phyloP scores from a whole-genome alignment of 2,797 vertebrate genomes.

The Enteromius unitaeniatus region DNA sequence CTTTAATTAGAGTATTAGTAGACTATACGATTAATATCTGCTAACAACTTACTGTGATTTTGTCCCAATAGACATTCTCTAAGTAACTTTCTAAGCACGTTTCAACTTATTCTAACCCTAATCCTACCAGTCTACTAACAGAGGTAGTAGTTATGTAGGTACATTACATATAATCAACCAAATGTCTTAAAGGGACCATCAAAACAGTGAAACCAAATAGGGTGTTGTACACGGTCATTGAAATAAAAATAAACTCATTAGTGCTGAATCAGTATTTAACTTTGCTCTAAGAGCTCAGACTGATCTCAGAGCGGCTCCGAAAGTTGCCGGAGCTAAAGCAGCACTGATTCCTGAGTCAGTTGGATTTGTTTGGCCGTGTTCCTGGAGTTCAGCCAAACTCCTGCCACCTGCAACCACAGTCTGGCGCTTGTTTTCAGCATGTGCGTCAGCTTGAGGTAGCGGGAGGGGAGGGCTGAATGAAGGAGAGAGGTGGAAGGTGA shows the following conservation, averaged over 20 bases:
- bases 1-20: not conserved
- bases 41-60: not conserved
- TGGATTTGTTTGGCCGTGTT: slow-evolving; percentile 22
- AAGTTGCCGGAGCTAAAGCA: not conserved
- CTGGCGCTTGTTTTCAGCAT: slow-evolving; percentile 16
- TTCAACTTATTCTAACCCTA: not conserved
- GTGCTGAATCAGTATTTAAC: slow-evolving; percentile 20
- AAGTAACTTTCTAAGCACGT: not conserved
- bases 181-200: not conserved
- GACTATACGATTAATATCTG: not conserved
- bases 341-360: slow-evolving; percentile 7
- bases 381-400: slow-evolving; percentile 23
- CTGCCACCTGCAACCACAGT: slow-evolving; percentile 35
- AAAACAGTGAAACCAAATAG: not conserved
- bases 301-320: slow-evolving; percentile 11
- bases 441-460: slow-evolving; percentile 3
- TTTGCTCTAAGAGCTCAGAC: not conserved
- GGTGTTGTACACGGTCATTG: not conserved
- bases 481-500: slow-evolving; percentile 18
- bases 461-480: not conserved
- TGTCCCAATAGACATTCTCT: not conserved
- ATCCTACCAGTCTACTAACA: not conserved
- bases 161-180: not conserved
- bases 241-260: not conserved
- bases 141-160: not conserved